These are phyloP conservation scores for Drosophila trapezifrons DNA, from an alignment of 1,140 invertebrate species.

Conservation along the genomic window DNA sequence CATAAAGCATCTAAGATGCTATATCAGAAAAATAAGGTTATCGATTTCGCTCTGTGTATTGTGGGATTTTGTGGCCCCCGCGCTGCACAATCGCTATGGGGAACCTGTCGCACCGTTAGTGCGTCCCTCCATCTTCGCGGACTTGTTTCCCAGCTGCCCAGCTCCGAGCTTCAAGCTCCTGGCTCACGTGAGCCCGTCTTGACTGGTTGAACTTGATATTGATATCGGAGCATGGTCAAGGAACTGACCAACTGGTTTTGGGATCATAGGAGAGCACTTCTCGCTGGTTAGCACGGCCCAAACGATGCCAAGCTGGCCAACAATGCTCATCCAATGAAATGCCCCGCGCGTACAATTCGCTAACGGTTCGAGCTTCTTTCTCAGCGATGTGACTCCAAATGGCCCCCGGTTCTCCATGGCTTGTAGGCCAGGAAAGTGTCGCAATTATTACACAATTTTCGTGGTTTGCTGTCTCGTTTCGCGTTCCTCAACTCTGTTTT, in stretches of 20 bases:
- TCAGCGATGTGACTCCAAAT: conserved; percentile 28
- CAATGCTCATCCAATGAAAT: conserved; percentile 57
- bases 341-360: conserved; percentile 9
- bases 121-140: conserved; percentile 40
- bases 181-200: conserved; percentile 34
- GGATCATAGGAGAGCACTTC: conserved; percentile 32
- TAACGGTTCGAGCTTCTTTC: conserved; percentile 55
- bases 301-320: conserved; percentile 47
- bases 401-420: conserved; percentile 43
- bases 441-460: conserved; percentile 79
- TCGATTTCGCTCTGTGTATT: conserved; percentile 13
- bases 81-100: conserved; percentile 31
- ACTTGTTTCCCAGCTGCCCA: conserved; percentile 23
- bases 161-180: conserved; percentile 1
- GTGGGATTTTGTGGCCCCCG: conserved; percentile 44
- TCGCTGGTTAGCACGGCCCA: conserved; percentile 34
- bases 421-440: conserved; percentile 61
- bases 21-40: no score
- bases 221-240: conserved; percentile 67
- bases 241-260: conserved; percentile 70
- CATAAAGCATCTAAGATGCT: no score
- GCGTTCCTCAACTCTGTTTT: conserved; percentile 26
- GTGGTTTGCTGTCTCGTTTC: conserved; percentile 34
- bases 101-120: conserved; percentile 73
- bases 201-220: conserved; percentile 82